Conservation (phyloP, 2,888 invertebrate genomes). For the Ferdinandea cuprea region DNA sequence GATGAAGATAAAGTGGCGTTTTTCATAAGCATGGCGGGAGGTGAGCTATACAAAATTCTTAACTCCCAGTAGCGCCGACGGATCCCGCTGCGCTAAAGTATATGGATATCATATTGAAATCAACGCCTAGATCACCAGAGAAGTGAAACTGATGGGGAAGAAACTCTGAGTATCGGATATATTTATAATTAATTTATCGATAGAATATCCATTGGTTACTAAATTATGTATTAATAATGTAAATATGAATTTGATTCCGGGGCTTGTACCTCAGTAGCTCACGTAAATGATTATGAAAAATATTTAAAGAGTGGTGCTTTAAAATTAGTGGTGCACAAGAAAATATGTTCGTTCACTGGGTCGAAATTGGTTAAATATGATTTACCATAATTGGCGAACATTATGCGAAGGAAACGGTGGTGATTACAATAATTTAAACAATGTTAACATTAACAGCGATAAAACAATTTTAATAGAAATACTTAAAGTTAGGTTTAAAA, state of each 20-base stretch:
- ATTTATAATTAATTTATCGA: neutral
- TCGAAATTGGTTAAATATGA: too few relatives aligned
- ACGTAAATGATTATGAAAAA: conserved; percentile 7
- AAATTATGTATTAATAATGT: conserved; percentile 4
- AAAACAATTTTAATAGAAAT: too few relatives aligned
- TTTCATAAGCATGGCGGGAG: conserved; percentile 23
- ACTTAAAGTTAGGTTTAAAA: neutral
- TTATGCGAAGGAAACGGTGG: too few relatives aligned
- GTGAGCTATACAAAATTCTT: conserved; percentile 25
- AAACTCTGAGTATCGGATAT: neutral
- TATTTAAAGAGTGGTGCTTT: conserved; percentile 6
- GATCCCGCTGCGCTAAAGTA: conserved; percentile 6
- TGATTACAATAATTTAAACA: too few relatives aligned
- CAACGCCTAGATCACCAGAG: neutral
- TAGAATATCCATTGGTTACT: neutral
- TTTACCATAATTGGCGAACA: neutral
- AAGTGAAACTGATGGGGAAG: neutral
- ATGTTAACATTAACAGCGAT: too few relatives aligned
- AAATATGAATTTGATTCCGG: too few relatives aligned
- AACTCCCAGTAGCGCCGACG: neutral
- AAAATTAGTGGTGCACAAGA: neutral
- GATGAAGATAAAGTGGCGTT: conserved; percentile 18
- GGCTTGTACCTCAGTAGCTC: neutral
- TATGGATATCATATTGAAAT: conserved; percentile 2
- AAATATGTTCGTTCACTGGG: conserved; percentile 10